Evolutionary conservation across 30 jellyfish, hydroid and myxozoan genomes (phyloP).

Genomic region (Cassiopea andromeda): DNA sequence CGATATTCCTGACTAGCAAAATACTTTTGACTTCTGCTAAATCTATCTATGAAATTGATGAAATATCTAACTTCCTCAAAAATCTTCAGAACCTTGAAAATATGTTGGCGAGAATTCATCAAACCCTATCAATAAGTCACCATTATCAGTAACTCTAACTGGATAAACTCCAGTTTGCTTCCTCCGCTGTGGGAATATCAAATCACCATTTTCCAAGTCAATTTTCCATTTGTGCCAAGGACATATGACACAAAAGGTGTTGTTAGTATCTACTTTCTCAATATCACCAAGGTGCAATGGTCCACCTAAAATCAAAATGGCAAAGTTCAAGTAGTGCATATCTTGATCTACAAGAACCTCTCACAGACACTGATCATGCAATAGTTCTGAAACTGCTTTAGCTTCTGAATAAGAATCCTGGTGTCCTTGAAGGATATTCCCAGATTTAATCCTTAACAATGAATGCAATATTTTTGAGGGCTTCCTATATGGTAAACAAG

Average conservation of each 20-base stretch:
- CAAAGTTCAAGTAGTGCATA: neutral
- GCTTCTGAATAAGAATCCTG: too few species aligned
- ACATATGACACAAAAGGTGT: slow-evolving; percentile 79
- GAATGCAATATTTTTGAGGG: too few species aligned
- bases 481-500: too few species aligned
- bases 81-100: slow-evolving; percentile 44
- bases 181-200: slow-evolving; percentile 67
- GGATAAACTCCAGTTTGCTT: slow-evolving; percentile 73
- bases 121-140: slow-evolving; percentile 70
- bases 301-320: slow-evolving; percentile 75
- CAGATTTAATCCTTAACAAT: too few species aligned
- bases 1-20: too few species aligned
- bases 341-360: too few species aligned
- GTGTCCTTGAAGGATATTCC: too few species aligned
- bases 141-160: slow-evolving; percentile 58
- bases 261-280: slow-evolving; percentile 76
- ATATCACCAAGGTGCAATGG: slow-evolving; percentile 96
- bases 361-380: too few species aligned
- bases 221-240: slow-evolving; percentile 97
- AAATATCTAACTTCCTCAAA: neutral
- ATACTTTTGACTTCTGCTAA: too few species aligned
- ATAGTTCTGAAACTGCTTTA: too few species aligned
- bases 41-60: too few species aligned
- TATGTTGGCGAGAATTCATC: slow-evolving; percentile 55
- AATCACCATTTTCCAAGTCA: slow-evolving; percentile 73